These are phyloP conservation scores for Sitophilus oryzae DNA, from an alignment of 1,140 invertebrate genomes.

Conservation along the genomic window DNA sequence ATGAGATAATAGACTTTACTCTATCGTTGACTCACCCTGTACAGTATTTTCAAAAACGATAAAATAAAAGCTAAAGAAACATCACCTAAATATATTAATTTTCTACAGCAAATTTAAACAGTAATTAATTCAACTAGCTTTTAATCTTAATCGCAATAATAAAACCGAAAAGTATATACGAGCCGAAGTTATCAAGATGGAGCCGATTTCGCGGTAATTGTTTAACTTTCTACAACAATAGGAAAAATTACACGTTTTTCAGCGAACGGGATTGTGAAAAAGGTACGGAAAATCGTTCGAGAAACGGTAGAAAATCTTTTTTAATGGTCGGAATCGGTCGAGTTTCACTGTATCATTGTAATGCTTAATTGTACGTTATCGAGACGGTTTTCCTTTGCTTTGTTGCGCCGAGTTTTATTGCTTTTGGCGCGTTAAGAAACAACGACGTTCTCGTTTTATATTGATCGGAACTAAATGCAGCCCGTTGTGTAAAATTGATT, in stretches of 20 bases:
- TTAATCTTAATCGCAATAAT: not conserved
- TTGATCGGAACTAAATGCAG: not conserved
- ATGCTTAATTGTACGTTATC: not conserved
- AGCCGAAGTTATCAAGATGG: conserved; percentile 2
- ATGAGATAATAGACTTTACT: too few species aligned
- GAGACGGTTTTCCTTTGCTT: not conserved
- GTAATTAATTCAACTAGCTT: not conserved
- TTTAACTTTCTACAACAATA: conserved; percentile 15
- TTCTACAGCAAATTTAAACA: not conserved
- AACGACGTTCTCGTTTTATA: not conserved
- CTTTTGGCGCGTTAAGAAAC: not conserved
- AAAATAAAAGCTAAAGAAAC: too few species aligned
- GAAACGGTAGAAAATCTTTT: not conserved
- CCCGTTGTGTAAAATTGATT: not conserved
- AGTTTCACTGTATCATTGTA: not conserved
- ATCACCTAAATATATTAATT: too few species aligned
- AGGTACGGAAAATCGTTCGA: not conserved
- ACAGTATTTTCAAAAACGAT: too few species aligned
- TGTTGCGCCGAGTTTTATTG: not conserved
- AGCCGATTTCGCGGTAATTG: conserved; percentile 10
- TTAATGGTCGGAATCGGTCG: not conserved
- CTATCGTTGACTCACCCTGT: too few species aligned
- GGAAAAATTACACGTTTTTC: not conserved
- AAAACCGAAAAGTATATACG: not conserved
- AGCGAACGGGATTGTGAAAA: not conserved